Base-by-base conservation (phyloP, 2,888 invertebrate species). In the Hedya salicella region DNA sequence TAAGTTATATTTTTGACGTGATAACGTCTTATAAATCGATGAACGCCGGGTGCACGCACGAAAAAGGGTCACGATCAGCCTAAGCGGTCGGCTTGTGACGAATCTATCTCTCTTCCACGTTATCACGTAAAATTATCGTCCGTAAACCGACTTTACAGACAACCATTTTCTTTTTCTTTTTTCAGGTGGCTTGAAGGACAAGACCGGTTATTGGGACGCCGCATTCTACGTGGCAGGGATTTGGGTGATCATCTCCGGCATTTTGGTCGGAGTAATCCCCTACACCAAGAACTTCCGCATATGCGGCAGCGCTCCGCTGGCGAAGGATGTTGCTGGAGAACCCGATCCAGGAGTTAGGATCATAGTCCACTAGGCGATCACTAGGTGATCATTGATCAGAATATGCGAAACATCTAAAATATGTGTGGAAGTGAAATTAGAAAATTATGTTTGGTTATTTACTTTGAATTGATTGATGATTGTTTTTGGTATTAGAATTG, bases 211-310 rank as follows among this genome's bases (percentile, higher is more conserved):
- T 39, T 97, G 97, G 95, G 95, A 96, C 73, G 93, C 95, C 68
- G 95, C 97, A 0, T 97, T 97, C 86, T 95, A 95, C 82, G 93
- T 96, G 71, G 95, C 97, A 39, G 97, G 97, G 14, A 88, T 95
- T 50, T 97, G 96, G 94, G 96, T 97, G 61, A 93, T 96, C 16
- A 85, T 97, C 17, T 95, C 97, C 30, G 98, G 97, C 32, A 72
- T 95, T 0, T 84, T 96, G 0, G 94, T 96, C 11, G 93, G 93
- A 0, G 86, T 95, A 2, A 95, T 95, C 71, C 95, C 95, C 0
- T 94, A 89, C 75, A 95, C 95, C 5, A 94, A 92, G 75, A 95
- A 95, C 78, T 93, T 94, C 73, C 93, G 93, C 52, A 93, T 95
- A n/a, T 85, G 89, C 62, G 91, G 91, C 6, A 78, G 81, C 84